Conservation (phyloP, 2,113 vertebrate genomes). For the Benitochromis conjunctus region DNA sequence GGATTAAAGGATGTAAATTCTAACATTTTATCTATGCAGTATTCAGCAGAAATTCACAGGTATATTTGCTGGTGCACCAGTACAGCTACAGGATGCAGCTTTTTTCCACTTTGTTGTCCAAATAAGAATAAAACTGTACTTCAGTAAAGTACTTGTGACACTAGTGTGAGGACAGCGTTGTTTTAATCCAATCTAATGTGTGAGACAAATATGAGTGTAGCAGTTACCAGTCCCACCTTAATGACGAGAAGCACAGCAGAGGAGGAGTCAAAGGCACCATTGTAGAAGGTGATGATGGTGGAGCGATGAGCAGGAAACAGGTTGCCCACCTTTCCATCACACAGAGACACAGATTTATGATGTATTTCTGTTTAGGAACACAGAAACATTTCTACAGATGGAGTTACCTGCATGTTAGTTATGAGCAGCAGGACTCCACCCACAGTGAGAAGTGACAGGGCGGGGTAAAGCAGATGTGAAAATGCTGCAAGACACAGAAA, state of each 20-base stretch:
- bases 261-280: constrained; percentile 87
- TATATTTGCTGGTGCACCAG: not conserved
- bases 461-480: constrained; percentile 79
- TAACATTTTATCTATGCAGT: not conserved
- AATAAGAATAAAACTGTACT: not conserved
- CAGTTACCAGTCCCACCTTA: constrained; percentile 63
- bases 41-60: not conserved
- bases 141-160: not conserved
- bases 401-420: constrained; percentile 87
- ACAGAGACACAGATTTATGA: not conserved
- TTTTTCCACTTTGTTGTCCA: not conserved
- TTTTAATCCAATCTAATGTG: not conserved
- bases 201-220: not conserved
- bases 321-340: constrained; percentile 79
- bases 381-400: not conserved
- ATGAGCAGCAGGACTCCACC: constrained; percentile 85
- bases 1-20: not conserved
- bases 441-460: constrained; percentile 77
- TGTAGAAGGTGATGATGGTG: constrained; percentile 87
- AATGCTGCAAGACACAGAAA: constrained; percentile 56
- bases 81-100: rapidly evolving
- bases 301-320: constrained; percentile 82
- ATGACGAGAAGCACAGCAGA: constrained; percentile 80
- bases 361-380: not conserved
- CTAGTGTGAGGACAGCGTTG: not conserved